Evolutionary conservation across 2,797 vertebrate species (phyloP), one percentile per base, ranked within the genome.

Genomic region (Muscicapa comitata): DNA sequence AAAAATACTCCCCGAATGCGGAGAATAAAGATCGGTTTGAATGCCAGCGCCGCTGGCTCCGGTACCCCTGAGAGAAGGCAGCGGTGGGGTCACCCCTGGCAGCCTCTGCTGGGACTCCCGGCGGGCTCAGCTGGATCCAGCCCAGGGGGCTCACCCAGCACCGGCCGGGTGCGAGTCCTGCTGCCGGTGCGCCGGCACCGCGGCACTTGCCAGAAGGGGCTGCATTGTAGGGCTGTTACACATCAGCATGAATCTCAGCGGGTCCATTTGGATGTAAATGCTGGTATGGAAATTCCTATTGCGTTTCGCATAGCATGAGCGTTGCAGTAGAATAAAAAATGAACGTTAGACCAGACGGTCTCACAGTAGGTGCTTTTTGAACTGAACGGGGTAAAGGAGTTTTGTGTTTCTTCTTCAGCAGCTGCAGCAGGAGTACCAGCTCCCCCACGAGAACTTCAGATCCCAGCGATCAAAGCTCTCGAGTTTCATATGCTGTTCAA

Each of bases 351-450:
- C 72, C 89, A 96, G 95, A 87, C 92, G 85, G 87, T 81, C 82
- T 90, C 90, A 61, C 96, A 93, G 85, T 93, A 94, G 91, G 91
- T 83, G 88, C 75, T 94, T 96, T 95, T 91, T 90, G 93, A 95
- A 90, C 82, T 80, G 90, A 86, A 68, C 48, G 38, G 73, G 57
- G 85, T 54, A 73, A 66, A 90, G 70, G 62, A 94, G 90, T 93
- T 95, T 86, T 86, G 85, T 96, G 93, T 96, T 96, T 90, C 93
- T 96, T 86, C 88, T 74, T 42, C 71, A 68, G 88, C 88, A 84
- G 88, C 85, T 76, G 89, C 88, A 73, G 89, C 65, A 79, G 67
- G 82, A 88, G 72, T 80, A 94, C 87, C 89, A 91, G 90, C 91
- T 94, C 88, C 91, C 92, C 88, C 80, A 73, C 33, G 51, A 94